These are phyloP conservation scores for Eristalinus aeneus DNA, from an alignment of 2,888 invertebrate species.

Conservation along the genomic window DNA sequence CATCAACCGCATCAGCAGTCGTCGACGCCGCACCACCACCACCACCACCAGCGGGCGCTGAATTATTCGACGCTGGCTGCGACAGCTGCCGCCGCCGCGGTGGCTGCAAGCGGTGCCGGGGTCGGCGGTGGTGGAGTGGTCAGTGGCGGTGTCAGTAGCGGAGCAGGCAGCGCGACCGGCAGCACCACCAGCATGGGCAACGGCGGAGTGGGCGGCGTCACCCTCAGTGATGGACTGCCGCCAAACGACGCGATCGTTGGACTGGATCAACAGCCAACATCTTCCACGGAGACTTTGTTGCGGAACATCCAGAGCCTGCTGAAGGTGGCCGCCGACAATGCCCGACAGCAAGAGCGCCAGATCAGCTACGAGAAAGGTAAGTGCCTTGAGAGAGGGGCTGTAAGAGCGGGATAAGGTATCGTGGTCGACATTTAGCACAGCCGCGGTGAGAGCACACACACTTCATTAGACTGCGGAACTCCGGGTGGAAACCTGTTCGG, in stretches of 20 bases:
- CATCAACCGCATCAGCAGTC: constrained; percentile 71
- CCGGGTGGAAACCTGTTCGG: constrained; percentile 57
- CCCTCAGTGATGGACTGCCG: constrained; percentile 77
- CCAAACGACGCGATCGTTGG: constrained; percentile 78
- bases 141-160: constrained; percentile 76
- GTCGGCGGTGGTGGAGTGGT: constrained; percentile 74
- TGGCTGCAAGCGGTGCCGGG: constrained; percentile 74
- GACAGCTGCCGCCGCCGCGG: constrained; percentile 83
- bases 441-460: constrained; percentile 4
- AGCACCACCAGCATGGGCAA: constrained; percentile 75
- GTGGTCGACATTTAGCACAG: constrained; percentile 54
- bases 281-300: constrained; percentile 94
- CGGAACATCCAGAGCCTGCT: constrained; percentile 97
- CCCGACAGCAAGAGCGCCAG: constrained; percentile 96
- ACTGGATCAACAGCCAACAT: constrained; percentile 78
- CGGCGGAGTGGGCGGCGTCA: constrained; percentile 76
- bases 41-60: constrained; percentile 84
- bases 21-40: constrained; percentile 80
- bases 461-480: constrained; percentile 28
- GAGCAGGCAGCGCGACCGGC: constrained; percentile 77
- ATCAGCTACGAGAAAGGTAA: constrained; percentile 98
- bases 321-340: constrained; percentile 98
- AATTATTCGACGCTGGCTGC: constrained; percentile 90
- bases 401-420: neutral
- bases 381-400: constrained; percentile 71